Base-by-base conservation (phyloP, 2,113 vertebrate species). In the Eleginops maclovinus region DNA sequence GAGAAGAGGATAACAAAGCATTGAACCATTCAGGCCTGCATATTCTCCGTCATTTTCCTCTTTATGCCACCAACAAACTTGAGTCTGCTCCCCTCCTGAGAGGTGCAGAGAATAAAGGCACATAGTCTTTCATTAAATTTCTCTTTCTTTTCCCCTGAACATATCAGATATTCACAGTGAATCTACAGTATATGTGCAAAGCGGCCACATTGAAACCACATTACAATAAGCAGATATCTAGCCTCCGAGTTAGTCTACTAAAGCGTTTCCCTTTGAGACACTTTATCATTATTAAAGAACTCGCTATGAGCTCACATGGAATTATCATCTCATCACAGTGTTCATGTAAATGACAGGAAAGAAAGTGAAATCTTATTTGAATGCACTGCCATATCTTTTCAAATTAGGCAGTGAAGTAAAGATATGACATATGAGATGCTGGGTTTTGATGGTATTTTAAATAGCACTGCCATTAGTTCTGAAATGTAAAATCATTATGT, bases 191-290 rank as follows among this genome's bases (percentile, higher is more conserved):
- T 54, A 43, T 28, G 60, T n/a, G 12, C 24, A 51, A 16, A 7
- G 28, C 21, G 19, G 19, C 12, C 41, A 61, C 21, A 49, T 62
- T 77, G 65, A 74, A 84, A 72, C 26, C 9, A 36, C 28, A 65
- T 75, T 77, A 51, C 4, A 51, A 59, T 49, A n/a, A 41, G 43
- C 5, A 49, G 5, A 49, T 70, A 47, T 22, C 24, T 7, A 71
- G 19, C 72, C 14, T 28, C 36, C 0, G 12, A 65, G 19, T 65
- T 31, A 17, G 3, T 40, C 36, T n/a, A 22, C 16, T 63, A 51
- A 41, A 14, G 7, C 1, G 0, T 14, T 68, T 61, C 26, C 28
- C 62, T 51, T 28, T 40, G 41, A 58, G 26, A 71, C 14, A 70
- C 1, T 41, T 24, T 14, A 60, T 4, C 40, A 17, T 60, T 58